Conservation (phyloP, 2,113 vertebrate species). For the Hymenochirus boettgeri region DNA sequence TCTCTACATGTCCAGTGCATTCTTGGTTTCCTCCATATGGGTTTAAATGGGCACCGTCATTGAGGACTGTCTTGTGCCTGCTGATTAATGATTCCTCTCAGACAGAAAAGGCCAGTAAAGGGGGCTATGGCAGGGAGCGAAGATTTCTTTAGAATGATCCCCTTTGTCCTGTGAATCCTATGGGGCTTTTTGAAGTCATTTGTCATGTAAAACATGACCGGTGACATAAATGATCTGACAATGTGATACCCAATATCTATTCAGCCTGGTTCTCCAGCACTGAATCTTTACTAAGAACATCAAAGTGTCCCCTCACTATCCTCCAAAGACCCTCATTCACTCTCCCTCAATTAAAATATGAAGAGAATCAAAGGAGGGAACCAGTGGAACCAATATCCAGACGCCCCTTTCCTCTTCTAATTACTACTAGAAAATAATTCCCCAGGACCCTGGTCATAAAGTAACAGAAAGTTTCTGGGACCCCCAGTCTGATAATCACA, state of each 20-base stretch:
- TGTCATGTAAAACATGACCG: conserved; percentile 24
- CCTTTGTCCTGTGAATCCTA: conserved; percentile 4
- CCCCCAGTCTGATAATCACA: too few relatives aligned
- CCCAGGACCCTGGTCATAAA: too few relatives aligned
- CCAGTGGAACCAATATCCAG: not conserved
- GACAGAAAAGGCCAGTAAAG: too few relatives aligned
- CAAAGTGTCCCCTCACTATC: conserved; percentile 14
- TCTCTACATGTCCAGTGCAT: too few relatives aligned
- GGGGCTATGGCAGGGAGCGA: not conserved
- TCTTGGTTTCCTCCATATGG: too few relatives aligned
- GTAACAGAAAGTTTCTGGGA: too few relatives aligned
- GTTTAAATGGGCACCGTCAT: too few relatives aligned
- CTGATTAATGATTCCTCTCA: too few relatives aligned
- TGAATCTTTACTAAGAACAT: conserved; percentile 21
- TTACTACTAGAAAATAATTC: too few relatives aligned
- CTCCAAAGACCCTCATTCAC: conserved; percentile 9
- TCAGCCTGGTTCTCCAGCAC: not conserved
- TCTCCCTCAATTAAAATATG: conserved; percentile 23
- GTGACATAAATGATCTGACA: conserved; percentile 8
- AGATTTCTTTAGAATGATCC: not conserved
- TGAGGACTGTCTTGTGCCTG: too few relatives aligned
- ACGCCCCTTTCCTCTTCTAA: conserved; percentile 20
- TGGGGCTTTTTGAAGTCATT: conserved; percentile 18
- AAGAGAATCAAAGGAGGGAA: conserved; percentile 17
- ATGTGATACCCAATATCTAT: conserved; percentile 7